Evolutionary conservation across 2,113 vertebrate species (phyloP), one percentile per base, ranked within the genome.

Genomic region (Ciconia stormi): DNA sequence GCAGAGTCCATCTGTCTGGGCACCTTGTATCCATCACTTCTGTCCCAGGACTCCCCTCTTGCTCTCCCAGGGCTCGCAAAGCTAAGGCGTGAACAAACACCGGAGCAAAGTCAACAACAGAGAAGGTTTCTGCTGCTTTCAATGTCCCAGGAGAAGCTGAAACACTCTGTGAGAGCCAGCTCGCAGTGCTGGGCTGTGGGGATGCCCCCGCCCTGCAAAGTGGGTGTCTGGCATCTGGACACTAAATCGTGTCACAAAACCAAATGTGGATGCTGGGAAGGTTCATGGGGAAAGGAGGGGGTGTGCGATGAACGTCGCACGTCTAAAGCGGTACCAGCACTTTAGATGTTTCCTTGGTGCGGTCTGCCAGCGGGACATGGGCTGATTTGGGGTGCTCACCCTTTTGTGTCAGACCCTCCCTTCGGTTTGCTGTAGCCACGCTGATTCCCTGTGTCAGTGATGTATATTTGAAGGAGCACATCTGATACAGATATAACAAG

Each of bases 341-440:
- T 70, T n/a, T 3, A n/a, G 61, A 6, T 53, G 11, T 52, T 69
- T 62, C 44, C 27, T 63, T 58, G 44, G 32, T 72, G 78, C 2
- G 3, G 20, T 77, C 3, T 63, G 42, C 32, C 38, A 82, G 38
- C 0, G 4, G 34, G 66, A 26, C 2, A 3, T 0, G 1, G 30
- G 15, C 17, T 40, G 55, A 49, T 32, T 30, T 1, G 4, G 55
- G 26, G n/a, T 27, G 62, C 50, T 82, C 56, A 42, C 34, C 5
- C 40, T 40, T 72, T 25, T 29, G 42, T 29, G 52, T 16, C 49
- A 47, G 52, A 32, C 23, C 77, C 40, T 61, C 66, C 42, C 32
- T 59, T n/a, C 2, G 2, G 11, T 83, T 81, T 76, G 53, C 29
- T 27, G 16, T 5, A 34, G 26, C 34, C 53, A 3, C 0, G 0